Conservation (phyloP, 2,113 vertebrate species). For the Onychorhynchus coronatus region DNA sequence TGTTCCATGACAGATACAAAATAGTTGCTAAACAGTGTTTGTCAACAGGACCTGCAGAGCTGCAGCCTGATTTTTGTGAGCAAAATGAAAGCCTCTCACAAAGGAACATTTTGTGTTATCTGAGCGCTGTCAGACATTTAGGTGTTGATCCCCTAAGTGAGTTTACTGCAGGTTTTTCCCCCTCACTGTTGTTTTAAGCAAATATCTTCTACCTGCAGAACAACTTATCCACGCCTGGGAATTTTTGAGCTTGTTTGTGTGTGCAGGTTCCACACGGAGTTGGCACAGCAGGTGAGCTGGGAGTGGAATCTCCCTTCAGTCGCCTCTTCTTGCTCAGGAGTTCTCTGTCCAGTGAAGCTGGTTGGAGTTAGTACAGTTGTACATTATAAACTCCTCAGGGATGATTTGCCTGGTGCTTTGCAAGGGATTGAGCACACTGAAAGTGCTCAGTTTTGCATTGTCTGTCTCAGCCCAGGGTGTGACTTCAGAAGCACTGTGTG, state of each 20-base stretch:
- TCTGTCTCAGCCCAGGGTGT: background rate
- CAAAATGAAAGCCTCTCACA: background rate
- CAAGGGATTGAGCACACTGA: background rate
- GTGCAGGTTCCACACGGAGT: background rate
- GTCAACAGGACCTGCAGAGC: background rate
- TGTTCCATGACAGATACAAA: background rate
- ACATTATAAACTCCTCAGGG: background rate
- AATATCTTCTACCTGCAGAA: background rate
- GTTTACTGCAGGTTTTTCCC: background rate
- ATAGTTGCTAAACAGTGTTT: background rate
- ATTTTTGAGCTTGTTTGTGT: background rate
- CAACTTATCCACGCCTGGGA: background rate
- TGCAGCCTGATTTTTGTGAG: background rate
- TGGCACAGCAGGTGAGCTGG: background rate
- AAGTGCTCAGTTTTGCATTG: background rate
- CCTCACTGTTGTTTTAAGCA: background rate
- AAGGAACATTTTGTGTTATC: background rate
- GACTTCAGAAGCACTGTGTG: background rate
- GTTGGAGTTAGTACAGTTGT: background rate
- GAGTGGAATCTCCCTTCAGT: background rate
- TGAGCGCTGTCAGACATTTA: background rate
- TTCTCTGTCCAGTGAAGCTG: background rate
- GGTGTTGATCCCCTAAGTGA: background rate
- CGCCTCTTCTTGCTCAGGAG: background rate
- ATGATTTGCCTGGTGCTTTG: background rate